Evolutionary conservation across 2,113 vertebrate genomes (phyloP).

Genomic region (Hydrolagus affinis): DNA sequence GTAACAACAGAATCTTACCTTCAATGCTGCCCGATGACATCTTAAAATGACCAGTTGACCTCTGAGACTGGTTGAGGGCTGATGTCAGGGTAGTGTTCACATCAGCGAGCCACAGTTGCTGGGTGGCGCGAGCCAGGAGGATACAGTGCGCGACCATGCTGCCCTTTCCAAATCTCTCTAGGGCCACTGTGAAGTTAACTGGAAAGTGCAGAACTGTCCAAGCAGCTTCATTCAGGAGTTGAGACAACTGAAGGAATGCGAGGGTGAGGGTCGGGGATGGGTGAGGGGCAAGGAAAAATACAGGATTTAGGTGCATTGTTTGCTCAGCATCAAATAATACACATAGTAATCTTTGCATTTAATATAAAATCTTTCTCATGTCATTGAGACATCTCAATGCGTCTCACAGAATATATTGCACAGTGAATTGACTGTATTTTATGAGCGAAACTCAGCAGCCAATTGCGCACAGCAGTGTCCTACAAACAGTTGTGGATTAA

Average conservation of each 20-base stretch:
- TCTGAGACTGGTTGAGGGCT: background rate
- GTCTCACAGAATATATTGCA: no score
- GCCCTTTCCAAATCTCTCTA: background rate
- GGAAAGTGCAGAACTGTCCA: background rate
- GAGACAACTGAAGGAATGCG: background rate
- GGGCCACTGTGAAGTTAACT: background rate
- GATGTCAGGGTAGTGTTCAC: background rate
- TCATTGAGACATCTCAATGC: no score
- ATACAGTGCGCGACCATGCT: background rate
- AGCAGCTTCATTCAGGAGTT: constrained; percentile 3
- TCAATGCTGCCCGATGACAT: background rate
- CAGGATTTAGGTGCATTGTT: background rate
- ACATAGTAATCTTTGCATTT: no score
- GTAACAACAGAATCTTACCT: background rate
- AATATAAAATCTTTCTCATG: no score
- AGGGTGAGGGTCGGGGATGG: no score
- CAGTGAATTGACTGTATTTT: no score
- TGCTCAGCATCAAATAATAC: background rate
- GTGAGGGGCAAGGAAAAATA: background rate
- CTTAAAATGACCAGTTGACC: background rate
- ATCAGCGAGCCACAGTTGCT: background rate
- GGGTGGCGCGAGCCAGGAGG: background rate
- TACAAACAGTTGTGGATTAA: no score
- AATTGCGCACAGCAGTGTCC: no score
- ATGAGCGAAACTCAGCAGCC: no score